phyloP scores from a whole-genome alignment of 2,113 vertebrate genomes.

The Cathartes aura region DNA sequence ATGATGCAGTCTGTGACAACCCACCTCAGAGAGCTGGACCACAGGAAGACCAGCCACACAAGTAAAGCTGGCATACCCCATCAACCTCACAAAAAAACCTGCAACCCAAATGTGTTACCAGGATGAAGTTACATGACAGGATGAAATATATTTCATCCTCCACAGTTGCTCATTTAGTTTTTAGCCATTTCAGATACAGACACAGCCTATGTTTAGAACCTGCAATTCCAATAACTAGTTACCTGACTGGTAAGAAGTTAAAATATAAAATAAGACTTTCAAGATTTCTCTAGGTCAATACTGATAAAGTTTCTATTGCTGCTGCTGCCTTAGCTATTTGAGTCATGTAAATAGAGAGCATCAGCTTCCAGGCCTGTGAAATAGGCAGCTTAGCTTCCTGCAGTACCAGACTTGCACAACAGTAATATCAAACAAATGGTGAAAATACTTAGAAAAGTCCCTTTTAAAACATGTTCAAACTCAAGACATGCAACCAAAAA shows the following conservation, averaged over 20 bases:
- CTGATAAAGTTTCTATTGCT: neutral
- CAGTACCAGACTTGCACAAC: neutral
- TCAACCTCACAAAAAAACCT: neutral
- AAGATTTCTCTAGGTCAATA: neutral
- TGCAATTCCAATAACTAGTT: neutral
- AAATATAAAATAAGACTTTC: neutral
- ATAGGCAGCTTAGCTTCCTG: neutral
- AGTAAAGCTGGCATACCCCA: neutral
- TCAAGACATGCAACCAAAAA: neutral
- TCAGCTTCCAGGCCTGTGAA: neutral
- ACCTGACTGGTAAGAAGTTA: neutral
- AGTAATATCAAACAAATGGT: neutral
- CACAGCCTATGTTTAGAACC: neutral
- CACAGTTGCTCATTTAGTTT: neutral
- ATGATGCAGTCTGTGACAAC: constrained; percentile 14
- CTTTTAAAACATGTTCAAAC: neutral
- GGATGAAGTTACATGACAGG: neutral
- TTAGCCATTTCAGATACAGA: neutral
- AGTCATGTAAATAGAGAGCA: neutral
- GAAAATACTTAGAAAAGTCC: neutral
- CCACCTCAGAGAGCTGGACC: neutral
- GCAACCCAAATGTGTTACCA: neutral
- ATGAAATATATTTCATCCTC: neutral
- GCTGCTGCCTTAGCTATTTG: neutral
- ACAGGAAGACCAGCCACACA: neutral